These are phyloP conservation scores for Eupithecia vulgata DNA, from an alignment of 2,888 invertebrate genomes.

Conservation along the genomic window DNA sequence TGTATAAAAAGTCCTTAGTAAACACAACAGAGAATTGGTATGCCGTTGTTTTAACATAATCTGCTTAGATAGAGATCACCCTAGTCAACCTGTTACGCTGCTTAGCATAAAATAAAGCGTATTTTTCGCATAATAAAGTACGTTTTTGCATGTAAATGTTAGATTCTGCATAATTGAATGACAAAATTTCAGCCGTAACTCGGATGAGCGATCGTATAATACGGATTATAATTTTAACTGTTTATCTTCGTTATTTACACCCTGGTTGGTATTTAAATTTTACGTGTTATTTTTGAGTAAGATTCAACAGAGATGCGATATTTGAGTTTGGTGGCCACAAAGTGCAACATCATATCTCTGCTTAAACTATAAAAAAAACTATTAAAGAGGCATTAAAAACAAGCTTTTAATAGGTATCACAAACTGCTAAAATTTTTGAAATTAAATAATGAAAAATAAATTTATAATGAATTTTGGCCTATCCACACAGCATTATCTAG, in stretches of 20 bases:
- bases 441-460: no score
- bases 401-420: no score
- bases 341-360: no score
- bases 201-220: not conserved
- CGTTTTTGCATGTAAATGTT: conserved; percentile 18
- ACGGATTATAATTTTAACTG: not conserved
- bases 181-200: conserved; percentile 11
- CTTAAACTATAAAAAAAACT: no score
- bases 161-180: conserved; percentile 13
- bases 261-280: not conserved
- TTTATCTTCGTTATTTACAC: not conserved
- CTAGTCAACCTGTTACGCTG: conserved; percentile 30
- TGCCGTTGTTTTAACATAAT: conserved; percentile 18
- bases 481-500: no score
- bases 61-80: conserved; percentile 11
- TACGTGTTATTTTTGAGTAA: not conserved
- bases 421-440: no score
- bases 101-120: conserved; percentile 30
- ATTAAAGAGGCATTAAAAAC: no score
- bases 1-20: not conserved
- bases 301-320: no score
- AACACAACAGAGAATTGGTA: conserved; percentile 1
- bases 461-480: no score
- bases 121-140: conserved; percentile 32
- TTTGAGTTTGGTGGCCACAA: no score